Base-by-base conservation (phyloP, 2,113 vertebrate species). In the Oriolus oriolus region DNA sequence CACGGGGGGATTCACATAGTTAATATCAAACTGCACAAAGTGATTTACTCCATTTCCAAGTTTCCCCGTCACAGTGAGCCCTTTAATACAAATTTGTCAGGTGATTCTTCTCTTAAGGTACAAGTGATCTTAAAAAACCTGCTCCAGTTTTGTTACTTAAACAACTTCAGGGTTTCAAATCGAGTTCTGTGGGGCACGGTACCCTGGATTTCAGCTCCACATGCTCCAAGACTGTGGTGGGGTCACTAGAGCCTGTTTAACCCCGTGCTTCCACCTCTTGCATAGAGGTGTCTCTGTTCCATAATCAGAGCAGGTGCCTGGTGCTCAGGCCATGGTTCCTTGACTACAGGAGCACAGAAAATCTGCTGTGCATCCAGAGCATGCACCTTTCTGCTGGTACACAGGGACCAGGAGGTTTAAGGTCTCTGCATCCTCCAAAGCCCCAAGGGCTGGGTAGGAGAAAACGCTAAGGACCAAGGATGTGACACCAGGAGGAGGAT, bases 21-120 rank as follows among this genome's bases (percentile, higher is more conserved):
- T 78, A 68, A 98, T 65, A 21, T 94, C 33, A 21, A 98, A 95
- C 90, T 95, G 82, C 7, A 77, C 83, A 81, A 98, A 98, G 31
- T 30, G 77, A 18, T 74, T 50, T 13, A 4, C 70, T n/a, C 82
- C 64, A 24, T 33, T 39, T 28, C 95, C 88, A 33, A 95, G 93
- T 13, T 92, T 89, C 37, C 97, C 97, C 2, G 0, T 94, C 82
- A 98, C 92, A 21, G 87, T 42, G 73, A 98, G 41, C 41, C 97
- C 98, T 98, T 88, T 37, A 87, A 89, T 16, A 47, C 26, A 86
- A 45, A 84, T 35, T 44, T 68, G 59, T 90, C 42, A 80, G 30
- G 54, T 73, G 42, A 77, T 35, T 4, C 7, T 17, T 21, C 45
- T 74, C 30, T 21, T 70, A 12, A 75, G 21, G 47, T n/a, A 33